Percentiles rank a stretch among this genome's conserved stretches.
Conservation (phyloP, 1,140 invertebrate genomes). For the Oedothorax gibbosus region DNA sequence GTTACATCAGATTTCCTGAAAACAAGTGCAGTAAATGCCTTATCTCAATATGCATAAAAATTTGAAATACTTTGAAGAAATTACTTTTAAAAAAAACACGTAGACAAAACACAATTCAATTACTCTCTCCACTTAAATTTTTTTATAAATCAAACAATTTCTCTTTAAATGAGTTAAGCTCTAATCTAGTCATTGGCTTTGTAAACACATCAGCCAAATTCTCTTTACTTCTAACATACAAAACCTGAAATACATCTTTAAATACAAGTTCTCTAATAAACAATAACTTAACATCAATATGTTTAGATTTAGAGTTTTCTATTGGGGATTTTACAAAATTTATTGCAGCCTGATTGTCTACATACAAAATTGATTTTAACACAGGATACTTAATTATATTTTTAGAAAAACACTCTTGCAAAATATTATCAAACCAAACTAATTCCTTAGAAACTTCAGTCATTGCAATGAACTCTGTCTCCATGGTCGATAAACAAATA, state of each 20-base stretch:
- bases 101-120: too few relatives aligned
- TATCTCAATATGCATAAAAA: too few relatives aligned
- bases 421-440: conserved; percentile 63
- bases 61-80: too few relatives aligned
- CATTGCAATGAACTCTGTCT: conserved; percentile 68
- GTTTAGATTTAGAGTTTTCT: conserved; percentile 5
- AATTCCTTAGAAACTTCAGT: conserved; percentile 67
- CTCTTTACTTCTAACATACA: not conserved
- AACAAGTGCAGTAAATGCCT: too few relatives aligned
- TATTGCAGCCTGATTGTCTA: conserved; percentile 20
- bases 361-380: not conserved
- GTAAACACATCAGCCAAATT: not conserved
- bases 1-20: too few relatives aligned
- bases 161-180: not conserved
- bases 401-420: conserved; percentile 16
- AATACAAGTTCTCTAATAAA: not conserved
- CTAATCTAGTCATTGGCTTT: not conserved
- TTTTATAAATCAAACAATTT: not conserved
- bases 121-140: too few relatives aligned
- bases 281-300: conserved; percentile 3
- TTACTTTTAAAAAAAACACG: too few relatives aligned
- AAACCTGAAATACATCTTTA: not conserved
- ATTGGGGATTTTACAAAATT: conserved; percentile 6
- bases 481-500: conserved; percentile 65
- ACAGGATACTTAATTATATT: not conserved